Conservation (phyloP, 2,113 vertebrate species). For the Progne subis region DNA sequence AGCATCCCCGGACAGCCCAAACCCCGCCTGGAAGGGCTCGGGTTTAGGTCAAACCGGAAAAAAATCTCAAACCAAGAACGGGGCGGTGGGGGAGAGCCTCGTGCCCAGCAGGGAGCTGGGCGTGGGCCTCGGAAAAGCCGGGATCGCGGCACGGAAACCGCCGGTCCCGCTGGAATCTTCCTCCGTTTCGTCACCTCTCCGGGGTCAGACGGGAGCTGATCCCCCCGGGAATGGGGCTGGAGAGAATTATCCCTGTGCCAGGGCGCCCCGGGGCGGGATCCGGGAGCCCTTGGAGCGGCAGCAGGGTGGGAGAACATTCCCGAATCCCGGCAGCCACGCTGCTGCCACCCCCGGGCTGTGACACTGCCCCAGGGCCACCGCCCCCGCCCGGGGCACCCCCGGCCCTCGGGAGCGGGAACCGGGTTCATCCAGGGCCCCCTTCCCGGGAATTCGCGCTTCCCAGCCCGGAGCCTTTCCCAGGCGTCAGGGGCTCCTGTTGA, state of each 20-base stretch:
- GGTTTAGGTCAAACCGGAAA: background rate
- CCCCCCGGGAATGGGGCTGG: background rate
- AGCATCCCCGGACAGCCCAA: background rate
- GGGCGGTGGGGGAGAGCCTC: accelerated
- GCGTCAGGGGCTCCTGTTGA: background rate
- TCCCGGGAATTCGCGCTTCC: background rate
- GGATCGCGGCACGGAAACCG: background rate
- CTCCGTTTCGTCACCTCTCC: background rate
- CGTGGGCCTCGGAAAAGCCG: background rate
- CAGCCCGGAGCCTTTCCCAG: background rate
- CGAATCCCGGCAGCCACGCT: background rate
- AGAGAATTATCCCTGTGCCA: background rate
- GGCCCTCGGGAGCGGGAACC: background rate
- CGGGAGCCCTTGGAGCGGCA: background rate
- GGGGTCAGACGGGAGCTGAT: accelerated
- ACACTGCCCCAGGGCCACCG: background rate
- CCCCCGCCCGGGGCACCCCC: accelerated
- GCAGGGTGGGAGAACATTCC: background rate
- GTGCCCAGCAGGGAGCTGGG: background rate
- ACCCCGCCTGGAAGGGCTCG: background rate
- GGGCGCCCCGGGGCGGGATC: background rate
- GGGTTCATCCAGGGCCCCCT: background rate
- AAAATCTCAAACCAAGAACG: background rate
- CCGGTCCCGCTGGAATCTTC: background rate
- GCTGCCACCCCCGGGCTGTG: background rate